Evolutionary conservation across 1,140 invertebrate genomes (phyloP).

Genomic region (Drosophila azteca): DNA sequence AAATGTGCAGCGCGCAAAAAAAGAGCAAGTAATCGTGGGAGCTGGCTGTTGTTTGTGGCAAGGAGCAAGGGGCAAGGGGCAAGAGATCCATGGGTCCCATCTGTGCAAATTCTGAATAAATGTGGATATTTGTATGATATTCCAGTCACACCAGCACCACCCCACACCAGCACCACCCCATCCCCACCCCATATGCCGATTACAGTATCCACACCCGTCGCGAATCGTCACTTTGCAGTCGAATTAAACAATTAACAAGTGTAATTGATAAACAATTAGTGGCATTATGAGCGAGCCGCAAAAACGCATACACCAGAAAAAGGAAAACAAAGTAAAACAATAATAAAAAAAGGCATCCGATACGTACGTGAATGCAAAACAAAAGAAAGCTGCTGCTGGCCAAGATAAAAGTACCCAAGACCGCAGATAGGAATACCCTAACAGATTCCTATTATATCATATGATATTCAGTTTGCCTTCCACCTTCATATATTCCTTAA

Average conservation of each 20-base stretch:
- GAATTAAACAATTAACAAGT: slow-evolving; percentile 77
- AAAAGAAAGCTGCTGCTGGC: too few species aligned
- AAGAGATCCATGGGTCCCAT: slow-evolving; percentile 4
- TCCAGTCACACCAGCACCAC: background rate
- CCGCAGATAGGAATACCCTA: too few species aligned
- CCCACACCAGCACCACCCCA: too few species aligned
- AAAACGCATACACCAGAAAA: slow-evolving; percentile 1
- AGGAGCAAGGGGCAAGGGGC: too few species aligned
- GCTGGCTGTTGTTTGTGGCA: too few species aligned
- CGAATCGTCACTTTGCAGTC: slow-evolving; percentile 59
- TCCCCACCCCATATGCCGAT: background rate
- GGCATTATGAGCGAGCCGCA: slow-evolving; percentile 47
- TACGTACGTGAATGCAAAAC: too few species aligned
- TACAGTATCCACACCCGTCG: slow-evolving; percentile 5
- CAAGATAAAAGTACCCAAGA: too few species aligned
- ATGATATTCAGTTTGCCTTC: too few species aligned
- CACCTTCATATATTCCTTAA: too few species aligned
- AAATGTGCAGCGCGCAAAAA: slow-evolving; percentile 3
- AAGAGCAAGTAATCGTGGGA: too few species aligned
- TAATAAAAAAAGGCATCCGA: background rate
- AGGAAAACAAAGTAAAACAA: slow-evolving; percentile 5
- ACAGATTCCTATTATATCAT: too few species aligned
- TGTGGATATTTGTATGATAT: slow-evolving; percentile 40
- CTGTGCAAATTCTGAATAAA: slow-evolving; percentile 34
- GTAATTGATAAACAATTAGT: slow-evolving; percentile 79